Percentiles rank a stretch among this genome's conserved stretches.
Conservation (phyloP, 2,113 vertebrate species). For the Corythoichthys intestinalis region DNA sequence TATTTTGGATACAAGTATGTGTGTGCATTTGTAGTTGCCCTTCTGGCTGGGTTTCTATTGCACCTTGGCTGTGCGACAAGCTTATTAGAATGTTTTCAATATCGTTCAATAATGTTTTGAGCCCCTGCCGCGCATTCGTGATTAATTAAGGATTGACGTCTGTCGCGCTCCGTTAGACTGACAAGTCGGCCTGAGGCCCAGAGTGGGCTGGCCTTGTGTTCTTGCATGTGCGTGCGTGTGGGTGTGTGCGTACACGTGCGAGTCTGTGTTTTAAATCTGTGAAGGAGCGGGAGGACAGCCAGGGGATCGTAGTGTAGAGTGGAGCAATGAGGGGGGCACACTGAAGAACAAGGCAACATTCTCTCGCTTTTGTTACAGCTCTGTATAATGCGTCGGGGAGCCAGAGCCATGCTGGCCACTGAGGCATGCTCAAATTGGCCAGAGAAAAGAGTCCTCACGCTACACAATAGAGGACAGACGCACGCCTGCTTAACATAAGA, state of each 20-base stretch:
- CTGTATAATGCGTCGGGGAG: conserved; percentile 69
- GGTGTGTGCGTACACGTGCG: background rate
- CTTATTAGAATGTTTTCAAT: conserved; percentile 75
- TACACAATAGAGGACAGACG: conserved; percentile 71
- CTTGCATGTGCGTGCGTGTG: background rate
- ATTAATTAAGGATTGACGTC: conserved; percentile 74
- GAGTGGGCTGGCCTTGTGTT: conserved; percentile 36
- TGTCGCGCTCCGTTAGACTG: conserved; percentile 65
- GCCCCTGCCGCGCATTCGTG: conserved; percentile 65
- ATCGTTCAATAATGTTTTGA: conserved; percentile 74
- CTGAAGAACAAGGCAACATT: conserved; percentile 64
- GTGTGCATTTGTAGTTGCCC: conserved; percentile 25
- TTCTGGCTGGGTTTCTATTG: conserved; percentile 57
- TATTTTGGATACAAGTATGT: conserved; percentile 8
- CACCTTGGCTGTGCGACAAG: conserved; percentile 68
- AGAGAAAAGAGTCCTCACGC: conserved; percentile 74
- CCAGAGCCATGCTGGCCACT: conserved; percentile 64
- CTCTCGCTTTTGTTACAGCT: conserved; percentile 72
- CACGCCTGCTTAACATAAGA: conserved; percentile 74
- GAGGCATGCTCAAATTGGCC: conserved; percentile 74
- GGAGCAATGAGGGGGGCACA: conserved; percentile 65
- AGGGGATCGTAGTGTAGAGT: conserved; percentile 60
- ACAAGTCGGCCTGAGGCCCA: conserved; percentile 56
- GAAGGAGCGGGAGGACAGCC: conserved; percentile 59
- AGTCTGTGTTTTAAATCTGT: conserved; percentile 36